These are phyloP conservation scores for Rallus crepitans DNA, from an alignment of 2,797 vertebrate genomes.

Conservation along the genomic window DNA sequence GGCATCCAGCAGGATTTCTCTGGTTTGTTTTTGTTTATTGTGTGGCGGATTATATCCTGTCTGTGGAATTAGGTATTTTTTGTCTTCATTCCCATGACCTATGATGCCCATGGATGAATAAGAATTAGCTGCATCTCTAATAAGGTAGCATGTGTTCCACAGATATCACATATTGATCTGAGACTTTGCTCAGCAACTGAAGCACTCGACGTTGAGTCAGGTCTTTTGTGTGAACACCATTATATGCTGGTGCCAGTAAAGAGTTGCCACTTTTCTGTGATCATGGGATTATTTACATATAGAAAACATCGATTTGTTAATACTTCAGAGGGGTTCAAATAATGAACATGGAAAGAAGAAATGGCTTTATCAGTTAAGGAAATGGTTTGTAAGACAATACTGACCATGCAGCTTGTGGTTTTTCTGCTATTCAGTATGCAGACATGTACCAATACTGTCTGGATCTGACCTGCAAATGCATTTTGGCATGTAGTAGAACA, in stretches of 20 bases:
- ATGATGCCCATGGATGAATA: not conserved
- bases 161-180: not conserved
- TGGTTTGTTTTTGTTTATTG: not conserved
- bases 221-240: not conserved
- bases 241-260: not conserved
- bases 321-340: not conserved
- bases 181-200: not conserved
- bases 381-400: not conserved
- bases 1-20: not conserved
- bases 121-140: constrained; percentile 5
- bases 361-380: not conserved
- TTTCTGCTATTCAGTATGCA: not conserved
- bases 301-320: not conserved
- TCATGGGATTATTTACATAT: not conserved
- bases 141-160: not conserved
- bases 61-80: not conserved
- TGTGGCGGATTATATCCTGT: not conserved
- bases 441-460: not conserved
- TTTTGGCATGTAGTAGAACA: not conserved
- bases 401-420: not conserved
- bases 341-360: not conserved
- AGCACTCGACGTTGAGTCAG: not conserved
- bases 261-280: not conserved
- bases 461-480: not conserved
- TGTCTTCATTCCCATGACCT: not conserved